Conservation (phyloP, 2,113 vertebrate species). For the Diadophis punctatus region DNA sequence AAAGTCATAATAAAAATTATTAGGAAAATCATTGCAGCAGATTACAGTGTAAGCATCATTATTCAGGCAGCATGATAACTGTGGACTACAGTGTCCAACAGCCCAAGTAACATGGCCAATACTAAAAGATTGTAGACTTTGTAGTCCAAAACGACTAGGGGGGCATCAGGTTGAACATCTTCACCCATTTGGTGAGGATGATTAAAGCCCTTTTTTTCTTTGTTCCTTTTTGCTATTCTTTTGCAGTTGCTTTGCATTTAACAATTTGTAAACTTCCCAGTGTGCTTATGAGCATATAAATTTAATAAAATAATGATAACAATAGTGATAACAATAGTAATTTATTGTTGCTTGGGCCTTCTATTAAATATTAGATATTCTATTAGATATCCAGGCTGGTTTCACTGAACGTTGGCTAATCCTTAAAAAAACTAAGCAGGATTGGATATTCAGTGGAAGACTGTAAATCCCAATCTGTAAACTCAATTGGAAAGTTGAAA, state of each 20-base stretch:
- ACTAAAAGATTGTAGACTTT: neutral
- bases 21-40: neutral
- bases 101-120: neutral
- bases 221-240: neutral
- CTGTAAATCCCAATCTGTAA: neutral
- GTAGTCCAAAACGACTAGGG: neutral
- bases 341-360: neutral
- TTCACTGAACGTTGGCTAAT: neutral
- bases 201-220: neutral
- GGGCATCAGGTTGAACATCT: neutral
- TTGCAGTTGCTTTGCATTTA: neutral
- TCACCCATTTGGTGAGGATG: neutral
- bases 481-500: neutral
- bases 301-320: neutral
- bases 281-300: neutral
- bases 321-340: neutral
- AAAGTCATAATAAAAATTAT: neutral
- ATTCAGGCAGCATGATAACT: neutral
- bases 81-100: neutral
- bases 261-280: neutral
- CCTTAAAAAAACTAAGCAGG: neutral
- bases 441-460: neutral
- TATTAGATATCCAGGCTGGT: neutral
- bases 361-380: neutral
- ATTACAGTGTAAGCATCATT: neutral